These are phyloP conservation scores for Ciconia maguari DNA, from an alignment of 2,113 vertebrate genomes.

Conservation along the genomic window DNA sequence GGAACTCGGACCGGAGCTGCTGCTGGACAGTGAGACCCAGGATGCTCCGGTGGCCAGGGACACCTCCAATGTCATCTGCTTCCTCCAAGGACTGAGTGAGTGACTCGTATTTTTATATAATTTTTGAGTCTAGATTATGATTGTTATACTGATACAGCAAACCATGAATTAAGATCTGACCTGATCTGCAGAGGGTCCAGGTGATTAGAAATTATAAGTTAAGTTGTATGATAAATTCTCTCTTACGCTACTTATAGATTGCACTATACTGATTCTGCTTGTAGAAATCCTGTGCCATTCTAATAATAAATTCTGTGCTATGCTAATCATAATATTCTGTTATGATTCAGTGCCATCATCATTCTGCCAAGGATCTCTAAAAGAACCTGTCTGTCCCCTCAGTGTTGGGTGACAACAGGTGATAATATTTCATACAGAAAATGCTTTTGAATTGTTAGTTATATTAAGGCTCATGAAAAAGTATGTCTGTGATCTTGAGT, in stretches of 20 bases:
- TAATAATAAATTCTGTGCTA: not conserved
- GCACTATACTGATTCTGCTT: not conserved
- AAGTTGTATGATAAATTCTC: not conserved
- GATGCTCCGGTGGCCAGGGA: not conserved
- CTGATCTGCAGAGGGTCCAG: not conserved
- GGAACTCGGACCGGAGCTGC: not conserved
- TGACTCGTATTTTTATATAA: not conserved
- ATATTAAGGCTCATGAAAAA: not conserved
- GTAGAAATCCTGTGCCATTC: not conserved
- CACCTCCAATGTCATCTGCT: accelerated
- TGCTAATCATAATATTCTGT: not conserved
- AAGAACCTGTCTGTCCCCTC: not conserved
- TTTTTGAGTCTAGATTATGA: not conserved
- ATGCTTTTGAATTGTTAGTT: not conserved
- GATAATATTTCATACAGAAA: not conserved
- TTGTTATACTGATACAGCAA: not conserved
- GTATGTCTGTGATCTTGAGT: not conserved
- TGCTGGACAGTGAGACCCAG: not conserved
- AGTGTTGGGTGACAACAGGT: not conserved
- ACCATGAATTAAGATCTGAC: not conserved
- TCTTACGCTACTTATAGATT: not conserved
- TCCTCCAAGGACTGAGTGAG: not conserved
- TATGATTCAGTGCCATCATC: not conserved
- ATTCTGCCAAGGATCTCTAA: not conserved
- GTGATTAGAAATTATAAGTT: not conserved